Evolutionary conservation across 2,797 vertebrate species (phyloP).

Genomic region (Cirrhinus molitorella): DNA sequence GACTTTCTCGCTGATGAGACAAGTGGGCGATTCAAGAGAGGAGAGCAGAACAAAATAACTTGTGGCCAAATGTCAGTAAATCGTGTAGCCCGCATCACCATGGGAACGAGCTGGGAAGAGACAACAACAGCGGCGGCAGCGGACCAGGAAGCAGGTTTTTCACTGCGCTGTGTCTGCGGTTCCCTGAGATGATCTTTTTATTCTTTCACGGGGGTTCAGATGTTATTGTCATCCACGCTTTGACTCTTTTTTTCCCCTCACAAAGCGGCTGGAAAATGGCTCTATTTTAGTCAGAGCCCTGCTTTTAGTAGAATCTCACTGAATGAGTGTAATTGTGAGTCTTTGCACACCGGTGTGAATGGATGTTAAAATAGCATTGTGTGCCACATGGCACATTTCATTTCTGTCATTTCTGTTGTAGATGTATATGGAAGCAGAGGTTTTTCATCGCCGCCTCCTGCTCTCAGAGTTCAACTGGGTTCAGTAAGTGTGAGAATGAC

Average conservation of each 20-base stretch:
- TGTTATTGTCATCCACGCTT: not conserved
- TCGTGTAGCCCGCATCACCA: slow-evolving; percentile 49
- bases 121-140: slow-evolving; percentile 37
- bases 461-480: slow-evolving; percentile 16
- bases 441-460: not conserved
- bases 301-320: not conserved
- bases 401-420: not conserved
- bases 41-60: slow-evolving; percentile 43
- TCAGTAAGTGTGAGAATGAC: slow-evolving; percentile 16
- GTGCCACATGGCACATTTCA: not conserved
- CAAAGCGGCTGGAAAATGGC: not conserved
- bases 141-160: not conserved
- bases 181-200: not conserved
- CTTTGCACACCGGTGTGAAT: slow-evolving; percentile 15
- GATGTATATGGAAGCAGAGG: not conserved
- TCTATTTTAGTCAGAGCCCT: slow-evolving; percentile 1
- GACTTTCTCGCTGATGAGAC: slow-evolving; percentile 26
- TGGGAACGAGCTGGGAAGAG: slow-evolving; percentile 57
- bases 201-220: not conserved
- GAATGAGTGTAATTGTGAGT: slow-evolving; percentile 15
- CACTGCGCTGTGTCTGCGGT: not conserved
- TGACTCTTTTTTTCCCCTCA: slow-evolving; percentile 27
- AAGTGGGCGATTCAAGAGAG: slow-evolving; percentile 32
- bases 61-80: slow-evolving; percentile 64
- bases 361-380: not conserved